phyloP scores from a whole-genome alignment of 2,113 vertebrate species.

The Forbesichthys agassizii region DNA sequence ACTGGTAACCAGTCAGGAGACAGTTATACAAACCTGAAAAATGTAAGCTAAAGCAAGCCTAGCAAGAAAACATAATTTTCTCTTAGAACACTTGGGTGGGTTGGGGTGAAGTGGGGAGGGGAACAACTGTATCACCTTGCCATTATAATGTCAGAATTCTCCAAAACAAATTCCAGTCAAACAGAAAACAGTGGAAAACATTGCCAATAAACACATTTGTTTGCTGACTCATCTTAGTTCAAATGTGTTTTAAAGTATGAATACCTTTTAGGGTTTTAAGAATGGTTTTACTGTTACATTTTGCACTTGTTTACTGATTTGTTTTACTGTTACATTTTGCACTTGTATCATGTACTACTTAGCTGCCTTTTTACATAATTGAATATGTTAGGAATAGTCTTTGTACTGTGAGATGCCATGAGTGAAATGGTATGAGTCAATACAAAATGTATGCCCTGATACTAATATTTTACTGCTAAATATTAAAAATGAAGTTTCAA shows the following conservation, averaged over 20 bases:
- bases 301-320: conserved; percentile 36
- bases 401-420: conserved; percentile 43
- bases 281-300: background rate
- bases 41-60: conserved; percentile 29
- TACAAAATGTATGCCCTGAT: conserved; percentile 14
- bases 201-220: conserved; percentile 25
- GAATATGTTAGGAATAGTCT: conserved; percentile 46
- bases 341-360: conserved; percentile 72
- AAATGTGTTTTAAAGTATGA: background rate
- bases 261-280: background rate
- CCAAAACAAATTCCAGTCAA: conserved; percentile 24
- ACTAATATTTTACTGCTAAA: conserved; percentile 22
- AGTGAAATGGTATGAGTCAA: conserved; percentile 41
- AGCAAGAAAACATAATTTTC: conserved; percentile 40
- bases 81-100: conserved; percentile 41
- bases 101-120: conserved; percentile 15
- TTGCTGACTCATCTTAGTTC: conserved; percentile 26
- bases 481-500: conserved; percentile 24
- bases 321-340: conserved; percentile 77
- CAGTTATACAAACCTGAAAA: background rate
- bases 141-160: conserved; percentile 33
- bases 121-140: conserved; percentile 29
- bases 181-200: conserved; percentile 28
- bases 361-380: conserved; percentile 67
- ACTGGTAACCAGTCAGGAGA: conserved; percentile 44